Evolutionary conservation across 2,888 invertebrate genomes (phyloP).

Genomic region (Thymelicus acteon): DNA sequence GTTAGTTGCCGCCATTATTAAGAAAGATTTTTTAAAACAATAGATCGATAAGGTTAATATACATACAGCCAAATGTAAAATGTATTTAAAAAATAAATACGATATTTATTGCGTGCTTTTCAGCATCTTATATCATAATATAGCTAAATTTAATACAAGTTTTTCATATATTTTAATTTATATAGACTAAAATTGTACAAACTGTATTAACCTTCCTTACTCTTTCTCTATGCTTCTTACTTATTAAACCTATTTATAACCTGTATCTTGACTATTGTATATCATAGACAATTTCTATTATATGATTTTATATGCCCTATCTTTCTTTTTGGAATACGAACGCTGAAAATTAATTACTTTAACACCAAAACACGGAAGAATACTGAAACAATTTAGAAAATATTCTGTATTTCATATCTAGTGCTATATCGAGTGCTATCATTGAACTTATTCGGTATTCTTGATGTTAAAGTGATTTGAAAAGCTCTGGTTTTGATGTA

Average conservation of each 20-base stretch:
- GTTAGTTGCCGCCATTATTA: neutral
- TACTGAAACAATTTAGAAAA: no score
- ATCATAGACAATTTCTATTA: slow-evolving; percentile 1
- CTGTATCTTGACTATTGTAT: neutral
- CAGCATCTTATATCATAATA: slow-evolving; percentile 2
- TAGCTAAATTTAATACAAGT: slow-evolving; percentile 12
- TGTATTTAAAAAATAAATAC: neutral
- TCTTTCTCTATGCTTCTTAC: slow-evolving; percentile 11
- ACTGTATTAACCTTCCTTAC: slow-evolving; percentile 8
- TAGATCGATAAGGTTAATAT: no score
- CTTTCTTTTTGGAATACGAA: no score
- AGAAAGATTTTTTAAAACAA: no score
- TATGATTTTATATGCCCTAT: neutral
- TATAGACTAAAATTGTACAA: slow-evolving; percentile 17
- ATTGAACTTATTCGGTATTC: no score
- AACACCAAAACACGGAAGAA: no score
- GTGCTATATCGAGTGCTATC: no score
- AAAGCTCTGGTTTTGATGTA: no score
- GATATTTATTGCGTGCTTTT: neutral
- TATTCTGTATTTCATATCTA: no score
- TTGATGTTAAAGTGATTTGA: no score
- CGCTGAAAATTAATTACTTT: no score
- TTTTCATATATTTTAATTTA: slow-evolving; percentile 16
- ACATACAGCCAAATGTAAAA: neutral
- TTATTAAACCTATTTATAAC: slow-evolving; percentile 9